Conservation (phyloP, 2,888 invertebrate species). For the Monochamus alternatus region DNA sequence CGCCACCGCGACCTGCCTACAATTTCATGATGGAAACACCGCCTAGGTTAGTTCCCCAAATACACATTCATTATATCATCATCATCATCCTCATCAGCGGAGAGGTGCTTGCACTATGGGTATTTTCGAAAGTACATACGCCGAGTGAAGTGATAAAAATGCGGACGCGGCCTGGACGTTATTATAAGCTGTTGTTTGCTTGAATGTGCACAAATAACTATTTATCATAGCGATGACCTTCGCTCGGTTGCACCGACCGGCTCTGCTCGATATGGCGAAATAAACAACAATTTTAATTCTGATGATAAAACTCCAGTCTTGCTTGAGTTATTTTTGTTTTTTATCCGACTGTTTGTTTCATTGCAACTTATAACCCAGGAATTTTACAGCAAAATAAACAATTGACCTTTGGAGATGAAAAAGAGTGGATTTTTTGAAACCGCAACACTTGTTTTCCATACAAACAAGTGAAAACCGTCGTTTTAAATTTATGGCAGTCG, state of each 20-base stretch:
- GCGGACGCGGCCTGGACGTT: constrained; percentile 14
- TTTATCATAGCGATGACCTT: constrained; percentile 53
- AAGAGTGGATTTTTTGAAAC: background rate
- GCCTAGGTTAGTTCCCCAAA: constrained; percentile 64
- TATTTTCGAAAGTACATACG: constrained; percentile 12
- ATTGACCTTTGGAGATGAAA: background rate
- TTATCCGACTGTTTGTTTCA: constrained; percentile 1
- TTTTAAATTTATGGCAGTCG: no score
- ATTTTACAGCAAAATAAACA: constrained; percentile 8
- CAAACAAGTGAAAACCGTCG: no score
- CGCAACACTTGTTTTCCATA: no score
- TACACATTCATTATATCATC: constrained; percentile 31
- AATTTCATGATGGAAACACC: constrained; percentile 64
- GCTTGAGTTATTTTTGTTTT: constrained; percentile 12
- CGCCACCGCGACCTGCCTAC: constrained; percentile 57
- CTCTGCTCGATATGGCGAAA: constrained; percentile 49
- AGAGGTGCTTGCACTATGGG: background rate
- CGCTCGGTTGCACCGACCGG: constrained; percentile 45
- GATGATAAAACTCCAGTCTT: constrained; percentile 21
- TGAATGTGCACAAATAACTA: constrained; percentile 38
- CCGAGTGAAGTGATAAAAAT: constrained; percentile 21
- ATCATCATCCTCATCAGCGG: constrained; percentile 18
- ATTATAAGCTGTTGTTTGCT: constrained; percentile 17
- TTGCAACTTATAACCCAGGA: background rate
- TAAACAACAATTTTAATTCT: constrained; percentile 43